Evolutionary conservation across 92 coral and sea anemone species (phyloP).

Genomic region (Paramuricea clavata): DNA sequence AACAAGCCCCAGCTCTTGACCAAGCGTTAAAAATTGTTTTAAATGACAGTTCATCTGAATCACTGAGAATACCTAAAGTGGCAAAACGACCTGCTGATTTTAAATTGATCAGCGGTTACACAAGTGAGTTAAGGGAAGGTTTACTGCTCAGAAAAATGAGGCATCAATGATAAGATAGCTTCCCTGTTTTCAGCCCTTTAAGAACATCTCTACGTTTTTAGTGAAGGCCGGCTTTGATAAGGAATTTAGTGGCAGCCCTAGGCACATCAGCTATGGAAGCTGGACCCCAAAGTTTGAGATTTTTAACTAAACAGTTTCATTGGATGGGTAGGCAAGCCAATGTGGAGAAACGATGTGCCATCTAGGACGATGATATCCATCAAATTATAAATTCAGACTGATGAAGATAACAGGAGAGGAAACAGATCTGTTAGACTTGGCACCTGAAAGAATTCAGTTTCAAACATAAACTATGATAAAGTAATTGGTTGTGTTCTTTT

Average conservation of each 20-base stretch:
- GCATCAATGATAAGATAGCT: too few species aligned
- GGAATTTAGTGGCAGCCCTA: too few species aligned
- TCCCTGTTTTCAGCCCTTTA: not conserved
- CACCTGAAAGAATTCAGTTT: too few species aligned
- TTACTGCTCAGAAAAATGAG: too few species aligned
- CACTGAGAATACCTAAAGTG: slow-evolving; percentile 84
- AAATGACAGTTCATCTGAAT: slow-evolving; percentile 73
- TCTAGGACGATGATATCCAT: not conserved
- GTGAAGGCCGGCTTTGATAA: too few species aligned
- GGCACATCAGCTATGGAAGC: too few species aligned
- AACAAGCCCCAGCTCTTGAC: slow-evolving; percentile 79
- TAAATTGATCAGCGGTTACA: slow-evolving; percentile 87
- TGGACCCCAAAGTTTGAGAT: too few species aligned
- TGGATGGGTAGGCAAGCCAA: too few species aligned
- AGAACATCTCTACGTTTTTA: too few species aligned
- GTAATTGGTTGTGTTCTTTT: not conserved
- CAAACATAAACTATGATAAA: not conserved
- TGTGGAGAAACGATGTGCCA: not conserved
- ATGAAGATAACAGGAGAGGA: not conserved
- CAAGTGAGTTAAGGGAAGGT: slow-evolving; percentile 64
- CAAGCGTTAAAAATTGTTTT: slow-evolving; percentile 77
- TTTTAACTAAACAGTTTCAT: too few species aligned
- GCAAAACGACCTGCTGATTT: slow-evolving; percentile 85
- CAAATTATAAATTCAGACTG: not conserved
- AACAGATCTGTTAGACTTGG: too few species aligned